Percentiles rank a stretch among this genome's conserved stretches.
phyloP scores from a whole-genome alignment of 2,888 invertebrate genomes.

The Pseudanteris insignis region DNA sequence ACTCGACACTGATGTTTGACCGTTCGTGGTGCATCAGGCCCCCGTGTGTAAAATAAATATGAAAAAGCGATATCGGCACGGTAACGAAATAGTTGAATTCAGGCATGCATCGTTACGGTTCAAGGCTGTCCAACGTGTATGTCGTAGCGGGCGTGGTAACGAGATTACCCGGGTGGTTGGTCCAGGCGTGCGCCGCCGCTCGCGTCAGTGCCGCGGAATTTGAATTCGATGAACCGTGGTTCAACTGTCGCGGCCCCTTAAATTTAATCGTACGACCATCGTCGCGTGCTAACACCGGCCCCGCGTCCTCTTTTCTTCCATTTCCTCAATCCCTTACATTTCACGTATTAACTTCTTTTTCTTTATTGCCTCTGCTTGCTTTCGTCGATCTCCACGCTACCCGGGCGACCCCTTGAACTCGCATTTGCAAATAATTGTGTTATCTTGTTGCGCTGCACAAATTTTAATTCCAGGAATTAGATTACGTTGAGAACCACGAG shows the following conservation, averaged over 20 bases:
- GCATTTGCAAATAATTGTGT: too few relatives aligned
- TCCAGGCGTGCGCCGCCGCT: slow-evolving; percentile 1
- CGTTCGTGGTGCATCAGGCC: too few relatives aligned
- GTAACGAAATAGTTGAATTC: too few relatives aligned
- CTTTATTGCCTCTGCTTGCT: too few relatives aligned
- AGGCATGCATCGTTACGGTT: too few relatives aligned
- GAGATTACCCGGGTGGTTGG: slow-evolving; percentile 53
- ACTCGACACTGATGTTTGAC: too few relatives aligned
- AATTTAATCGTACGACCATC: slow-evolving; percentile 12
- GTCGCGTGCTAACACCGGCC: not conserved
- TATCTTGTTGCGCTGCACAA: too few relatives aligned
- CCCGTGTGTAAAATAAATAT: too few relatives aligned
- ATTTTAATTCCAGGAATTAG: slow-evolving; percentile 15
- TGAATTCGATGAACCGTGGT: slow-evolving; percentile 28
- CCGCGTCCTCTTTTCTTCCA: not conserved
- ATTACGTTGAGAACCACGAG: slow-evolving; percentile 13
- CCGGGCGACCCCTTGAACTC: too few relatives aligned
- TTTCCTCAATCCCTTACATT: slow-evolving; percentile 1
- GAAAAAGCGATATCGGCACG: too few relatives aligned
- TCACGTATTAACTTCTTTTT: too few relatives aligned
- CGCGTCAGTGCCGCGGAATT: slow-evolving; percentile 39
- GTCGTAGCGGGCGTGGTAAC: slow-evolving; percentile 62
- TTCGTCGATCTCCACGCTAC: too few relatives aligned
- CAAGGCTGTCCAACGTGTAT: slow-evolving; percentile 57
- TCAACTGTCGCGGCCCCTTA: slow-evolving; percentile 11